Conservation (phyloP, 2,888 invertebrate genomes). For the Sipha maydis region DNA sequence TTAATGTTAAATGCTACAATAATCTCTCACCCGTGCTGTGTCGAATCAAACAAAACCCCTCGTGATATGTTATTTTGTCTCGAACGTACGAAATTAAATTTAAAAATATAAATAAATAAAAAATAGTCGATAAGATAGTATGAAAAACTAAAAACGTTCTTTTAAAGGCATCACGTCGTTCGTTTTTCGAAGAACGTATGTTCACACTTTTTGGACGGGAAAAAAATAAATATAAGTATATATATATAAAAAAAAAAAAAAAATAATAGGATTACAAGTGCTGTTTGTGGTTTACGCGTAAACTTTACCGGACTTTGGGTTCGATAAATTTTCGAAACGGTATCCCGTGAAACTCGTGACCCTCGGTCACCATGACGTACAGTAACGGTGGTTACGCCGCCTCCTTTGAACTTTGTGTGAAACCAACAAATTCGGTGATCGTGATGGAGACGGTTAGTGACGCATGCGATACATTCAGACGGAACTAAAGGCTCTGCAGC, state of each 20-base stretch:
- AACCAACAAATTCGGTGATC: not conserved
- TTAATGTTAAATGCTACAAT: too few relatives aligned
- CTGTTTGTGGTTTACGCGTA: not conserved
- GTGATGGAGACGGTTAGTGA: not conserved
- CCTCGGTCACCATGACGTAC: not conserved
- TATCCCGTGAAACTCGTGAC: not conserved
- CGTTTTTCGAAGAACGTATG: not conserved
- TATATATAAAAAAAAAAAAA: not conserved
- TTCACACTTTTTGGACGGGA: not conserved
- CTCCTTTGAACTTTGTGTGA: not conserved
- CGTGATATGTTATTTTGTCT: too few relatives aligned
- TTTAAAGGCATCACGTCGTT: not conserved
- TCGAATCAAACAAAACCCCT: too few relatives aligned
- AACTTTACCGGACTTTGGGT: not conserved
- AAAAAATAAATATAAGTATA: too few relatives aligned
- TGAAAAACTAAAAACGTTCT: too few relatives aligned
- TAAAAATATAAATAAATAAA: too few relatives aligned
- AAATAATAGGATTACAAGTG: not conserved
- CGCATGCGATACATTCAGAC: not conserved
- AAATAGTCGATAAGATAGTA: too few relatives aligned
- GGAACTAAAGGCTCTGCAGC: not conserved
- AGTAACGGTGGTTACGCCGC: not conserved
- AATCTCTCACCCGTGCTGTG: too few relatives aligned
- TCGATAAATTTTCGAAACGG: not conserved
- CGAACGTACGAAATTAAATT: too few relatives aligned